Conservation (phyloP, 2,888 invertebrate genomes). For the Drosophila yooni region DNA sequence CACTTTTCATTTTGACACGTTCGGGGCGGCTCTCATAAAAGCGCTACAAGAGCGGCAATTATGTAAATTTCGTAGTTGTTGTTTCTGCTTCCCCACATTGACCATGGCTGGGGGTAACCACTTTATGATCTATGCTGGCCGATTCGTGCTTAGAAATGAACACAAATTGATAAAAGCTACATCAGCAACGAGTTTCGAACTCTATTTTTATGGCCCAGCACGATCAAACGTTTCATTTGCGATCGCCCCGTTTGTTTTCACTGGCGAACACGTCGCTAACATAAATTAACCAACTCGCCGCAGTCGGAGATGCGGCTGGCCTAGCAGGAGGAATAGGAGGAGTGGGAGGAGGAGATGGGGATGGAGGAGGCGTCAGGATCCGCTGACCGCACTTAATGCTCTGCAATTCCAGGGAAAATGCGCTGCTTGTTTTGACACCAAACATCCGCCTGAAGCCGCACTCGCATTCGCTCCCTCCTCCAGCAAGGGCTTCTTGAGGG, state of each 20-base stretch:
- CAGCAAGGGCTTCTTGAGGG: constrained; percentile 9
- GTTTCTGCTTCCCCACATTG: constrained; percentile 42
- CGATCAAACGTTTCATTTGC: constrained; percentile 55
- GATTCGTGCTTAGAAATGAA: constrained; percentile 73
- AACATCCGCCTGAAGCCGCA: constrained; percentile 75
- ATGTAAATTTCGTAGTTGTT: constrained; percentile 69
- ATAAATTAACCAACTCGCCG: constrained; percentile 62
- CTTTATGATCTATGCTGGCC: constrained; percentile 75
- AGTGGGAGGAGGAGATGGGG: neutral
- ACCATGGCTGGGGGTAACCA: constrained; percentile 56
- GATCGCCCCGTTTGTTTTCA: constrained; percentile 60
- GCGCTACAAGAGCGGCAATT: constrained; percentile 77
- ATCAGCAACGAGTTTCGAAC: constrained; percentile 41
- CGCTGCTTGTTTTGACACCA: constrained; percentile 74
- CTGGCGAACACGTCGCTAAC: constrained; percentile 73
- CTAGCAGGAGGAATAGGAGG: neutral
- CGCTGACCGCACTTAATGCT: constrained; percentile 31
- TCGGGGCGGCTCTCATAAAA: constrained; percentile 69
- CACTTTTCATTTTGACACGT: constrained; percentile 82
- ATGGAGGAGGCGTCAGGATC: constrained; percentile 33
- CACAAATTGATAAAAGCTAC: constrained; percentile 74
- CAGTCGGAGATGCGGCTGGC: neutral
- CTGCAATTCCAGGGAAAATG: constrained; percentile 64
- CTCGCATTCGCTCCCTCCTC: constrained; percentile 36
- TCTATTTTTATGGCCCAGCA: constrained; percentile 63